Evolutionary conservation across 2,797 vertebrate genomes (phyloP).

Genomic region (Taeniopygia guttata): DNA sequence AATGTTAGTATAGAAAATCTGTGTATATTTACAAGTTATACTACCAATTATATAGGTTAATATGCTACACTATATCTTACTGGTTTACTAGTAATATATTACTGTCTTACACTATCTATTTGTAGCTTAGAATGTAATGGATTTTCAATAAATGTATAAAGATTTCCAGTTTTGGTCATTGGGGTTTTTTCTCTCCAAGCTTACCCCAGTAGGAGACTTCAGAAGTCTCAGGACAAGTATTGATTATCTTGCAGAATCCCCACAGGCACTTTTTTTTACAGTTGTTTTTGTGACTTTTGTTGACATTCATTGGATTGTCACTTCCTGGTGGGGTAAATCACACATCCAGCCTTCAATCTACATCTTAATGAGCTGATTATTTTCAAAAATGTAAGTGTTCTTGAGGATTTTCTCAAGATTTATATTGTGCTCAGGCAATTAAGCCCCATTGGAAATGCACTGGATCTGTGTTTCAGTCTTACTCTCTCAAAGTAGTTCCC

Average conservation of each 20-base stretch:
- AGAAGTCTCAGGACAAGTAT: neutral
- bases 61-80: neutral
- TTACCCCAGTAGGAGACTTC: neutral
- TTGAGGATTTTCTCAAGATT: neutral
- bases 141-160: neutral
- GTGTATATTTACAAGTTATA: neutral
- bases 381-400: neutral
- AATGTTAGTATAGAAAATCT: neutral
- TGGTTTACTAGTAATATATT: neutral
- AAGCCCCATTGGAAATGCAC: neutral
- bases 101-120: neutral
- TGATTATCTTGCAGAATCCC: neutral
- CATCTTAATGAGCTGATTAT: neutral
- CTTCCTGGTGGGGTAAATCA: neutral
- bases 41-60: neutral
- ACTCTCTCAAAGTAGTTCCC: neutral
- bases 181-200: rapidly evolving
- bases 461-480: neutral
- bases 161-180: neutral
- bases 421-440: neutral
- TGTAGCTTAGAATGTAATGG: neutral
- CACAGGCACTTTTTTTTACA: neutral
- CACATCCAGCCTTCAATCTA: neutral
- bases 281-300: neutral
- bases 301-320: neutral